These are phyloP conservation scores for Erinaceus europaeus DNA, from an alignment of 2,113 vertebrate genomes.

Conservation along the genomic window DNA sequence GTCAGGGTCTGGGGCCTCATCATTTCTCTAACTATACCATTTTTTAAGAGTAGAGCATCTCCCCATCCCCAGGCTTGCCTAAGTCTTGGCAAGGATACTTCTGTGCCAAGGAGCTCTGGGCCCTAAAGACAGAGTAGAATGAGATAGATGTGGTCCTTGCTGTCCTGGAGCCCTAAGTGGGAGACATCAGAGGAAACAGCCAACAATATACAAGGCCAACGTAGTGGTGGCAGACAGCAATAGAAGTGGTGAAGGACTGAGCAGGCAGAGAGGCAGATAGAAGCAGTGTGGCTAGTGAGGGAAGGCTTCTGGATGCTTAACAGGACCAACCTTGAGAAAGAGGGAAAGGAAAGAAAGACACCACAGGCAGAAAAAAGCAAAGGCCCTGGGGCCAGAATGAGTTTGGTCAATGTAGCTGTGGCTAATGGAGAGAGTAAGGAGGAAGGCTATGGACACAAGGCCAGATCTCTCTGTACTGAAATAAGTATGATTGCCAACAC, in stretches of 20 bases:
- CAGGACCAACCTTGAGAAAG: no score
- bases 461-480: background rate
- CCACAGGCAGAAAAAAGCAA: background rate
- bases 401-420: background rate
- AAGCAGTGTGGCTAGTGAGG: background rate
- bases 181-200: no score
- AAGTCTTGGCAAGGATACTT: fast-evolving
- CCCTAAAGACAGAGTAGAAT: background rate
- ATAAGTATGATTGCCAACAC: background rate
- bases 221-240: fast-evolving
- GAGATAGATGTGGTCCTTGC: background rate
- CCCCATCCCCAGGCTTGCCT: background rate
- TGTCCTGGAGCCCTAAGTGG: background rate
- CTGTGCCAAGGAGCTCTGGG: background rate
- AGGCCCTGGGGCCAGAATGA: background rate
- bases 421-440: background rate
- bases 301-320: background rate
- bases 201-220: no score
- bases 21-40: background rate
- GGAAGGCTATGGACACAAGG: background rate
- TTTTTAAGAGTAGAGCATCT: background rate
- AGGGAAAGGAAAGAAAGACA: no score
- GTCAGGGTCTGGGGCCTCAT: background rate
- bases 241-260: background rate
- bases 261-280: background rate